These are phyloP conservation scores for Sebastes hopkinsi DNA, from an alignment of 2,797 vertebrate species.

Conservation along the genomic window DNA sequence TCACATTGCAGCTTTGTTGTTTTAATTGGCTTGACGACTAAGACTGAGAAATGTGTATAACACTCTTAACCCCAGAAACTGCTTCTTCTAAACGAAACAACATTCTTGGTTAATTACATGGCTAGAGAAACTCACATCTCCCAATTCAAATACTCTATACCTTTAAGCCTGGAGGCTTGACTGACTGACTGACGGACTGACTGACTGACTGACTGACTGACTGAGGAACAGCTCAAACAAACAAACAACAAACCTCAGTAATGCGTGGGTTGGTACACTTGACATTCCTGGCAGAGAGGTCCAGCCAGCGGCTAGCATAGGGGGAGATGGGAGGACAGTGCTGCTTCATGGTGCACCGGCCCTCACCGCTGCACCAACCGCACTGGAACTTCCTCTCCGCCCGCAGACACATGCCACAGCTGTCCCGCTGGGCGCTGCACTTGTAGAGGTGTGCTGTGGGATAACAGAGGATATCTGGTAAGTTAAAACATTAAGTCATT, in stretches of 20 bases:
- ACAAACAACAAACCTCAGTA: constrained; percentile 85
- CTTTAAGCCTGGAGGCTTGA: not conserved
- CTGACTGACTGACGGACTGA: not conserved
- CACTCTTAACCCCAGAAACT: not conserved
- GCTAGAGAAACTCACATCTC: not conserved
- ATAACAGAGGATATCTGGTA: not conserved
- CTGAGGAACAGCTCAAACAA: not conserved
- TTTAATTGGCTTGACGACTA: not conserved
- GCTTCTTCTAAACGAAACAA: not conserved
- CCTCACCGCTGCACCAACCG: constrained; percentile 92
- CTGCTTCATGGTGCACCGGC: constrained; percentile 88
- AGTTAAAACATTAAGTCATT: not conserved
- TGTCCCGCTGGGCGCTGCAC: constrained; percentile 93
- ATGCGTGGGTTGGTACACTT: constrained; percentile 96
- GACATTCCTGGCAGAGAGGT: constrained; percentile 88
- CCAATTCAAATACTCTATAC: not conserved
- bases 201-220: not conserved
- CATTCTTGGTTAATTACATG: not conserved
- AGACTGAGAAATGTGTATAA: not conserved
- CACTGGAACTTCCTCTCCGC: constrained; percentile 93
- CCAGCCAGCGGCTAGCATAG: constrained; percentile 86
- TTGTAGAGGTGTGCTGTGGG: constrained; percentile 94
- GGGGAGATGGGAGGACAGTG: constrained; percentile 84
- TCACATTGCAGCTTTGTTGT: not conserved
- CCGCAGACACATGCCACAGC: constrained; percentile 95